Conservation (phyloP, 2,113 vertebrate genomes). For the Anoura caudifer region DNA sequence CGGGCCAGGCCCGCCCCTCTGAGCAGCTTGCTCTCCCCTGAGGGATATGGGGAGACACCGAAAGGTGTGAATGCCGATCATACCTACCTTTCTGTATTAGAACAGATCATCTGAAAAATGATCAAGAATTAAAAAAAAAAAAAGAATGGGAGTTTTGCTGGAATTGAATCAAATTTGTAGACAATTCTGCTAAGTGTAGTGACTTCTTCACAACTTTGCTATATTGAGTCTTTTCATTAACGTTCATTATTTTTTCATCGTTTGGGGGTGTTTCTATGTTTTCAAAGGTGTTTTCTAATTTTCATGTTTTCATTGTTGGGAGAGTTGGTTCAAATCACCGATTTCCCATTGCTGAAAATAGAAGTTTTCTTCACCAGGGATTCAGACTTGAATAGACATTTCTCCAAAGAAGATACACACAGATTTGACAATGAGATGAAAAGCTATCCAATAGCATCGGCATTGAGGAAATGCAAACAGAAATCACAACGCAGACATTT, state of each 20-base stretch:
- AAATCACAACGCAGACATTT: neutral
- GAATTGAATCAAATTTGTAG: neutral
- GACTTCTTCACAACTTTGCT: neutral
- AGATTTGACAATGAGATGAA: no score
- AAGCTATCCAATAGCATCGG: no score
- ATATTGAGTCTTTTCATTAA: neutral
- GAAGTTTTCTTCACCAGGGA: neutral
- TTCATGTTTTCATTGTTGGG: neutral
- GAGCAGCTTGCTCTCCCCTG: no score
- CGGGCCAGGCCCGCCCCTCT: no score
- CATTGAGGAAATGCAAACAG: no score
- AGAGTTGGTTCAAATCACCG: neutral
- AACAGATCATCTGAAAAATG: neutral
- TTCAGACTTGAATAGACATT: neutral
- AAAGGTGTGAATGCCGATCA: neutral
- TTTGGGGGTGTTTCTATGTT: neutral
- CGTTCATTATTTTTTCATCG: neutral
- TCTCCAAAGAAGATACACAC: no score
- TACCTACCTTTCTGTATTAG: neutral
- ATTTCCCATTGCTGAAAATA: neutral
- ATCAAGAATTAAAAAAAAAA: neutral
- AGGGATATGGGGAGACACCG: no score
- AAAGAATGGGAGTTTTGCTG: neutral
- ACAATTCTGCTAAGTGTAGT: neutral
- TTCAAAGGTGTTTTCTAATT: neutral